Percentiles rank a stretch among this genome's conserved stretches.
These are phyloP conservation scores for Sylvilagus bachmani DNA, from an alignment of 2,113 vertebrate species.

Conservation along the genomic window DNA sequence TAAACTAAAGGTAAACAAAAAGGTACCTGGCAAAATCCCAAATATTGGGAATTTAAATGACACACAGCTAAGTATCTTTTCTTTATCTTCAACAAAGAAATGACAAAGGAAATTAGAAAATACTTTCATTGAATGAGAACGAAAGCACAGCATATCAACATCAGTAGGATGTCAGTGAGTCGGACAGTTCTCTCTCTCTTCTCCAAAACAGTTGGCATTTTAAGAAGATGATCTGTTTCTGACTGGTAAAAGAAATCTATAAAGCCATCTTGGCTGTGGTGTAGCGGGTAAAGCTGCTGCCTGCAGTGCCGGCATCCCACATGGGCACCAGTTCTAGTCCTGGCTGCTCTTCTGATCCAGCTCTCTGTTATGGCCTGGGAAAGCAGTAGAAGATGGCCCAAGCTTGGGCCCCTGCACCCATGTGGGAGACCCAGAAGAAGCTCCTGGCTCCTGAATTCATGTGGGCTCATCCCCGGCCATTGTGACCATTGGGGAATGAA, in stretches of 20 bases:
- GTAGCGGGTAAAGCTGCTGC: too few species aligned
- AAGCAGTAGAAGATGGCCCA: too few species aligned
- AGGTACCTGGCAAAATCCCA: neutral
- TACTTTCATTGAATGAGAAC: constrained; percentile 9
- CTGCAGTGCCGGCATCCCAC: too few species aligned
- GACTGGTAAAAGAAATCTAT: neutral
- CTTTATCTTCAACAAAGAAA: neutral
- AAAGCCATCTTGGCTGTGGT: neutral
- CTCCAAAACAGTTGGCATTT: neutral
- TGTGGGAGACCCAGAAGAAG: too few species aligned
- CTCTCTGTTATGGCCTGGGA: too few species aligned
- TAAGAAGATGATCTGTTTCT: neutral
- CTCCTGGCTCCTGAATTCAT: neutral
- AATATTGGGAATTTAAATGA: neutral
- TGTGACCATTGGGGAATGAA: too few species aligned
- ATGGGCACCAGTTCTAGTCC: too few species aligned
- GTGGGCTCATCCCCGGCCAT: too few species aligned
- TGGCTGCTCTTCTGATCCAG: too few species aligned
- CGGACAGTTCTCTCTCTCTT: neutral
- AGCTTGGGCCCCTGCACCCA: too few species aligned
- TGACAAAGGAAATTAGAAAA: neutral
- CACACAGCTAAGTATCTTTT: neutral
- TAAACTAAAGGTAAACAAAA: constrained; percentile 14
- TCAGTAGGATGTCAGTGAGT: neutral
- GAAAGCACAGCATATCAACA: neutral